A percentile compares a stretch with the other conserved stretches of the same genome.
phyloP scores from a whole-genome alignment of 2,113 vertebrate genomes.

The Helogale parvula region DNA sequence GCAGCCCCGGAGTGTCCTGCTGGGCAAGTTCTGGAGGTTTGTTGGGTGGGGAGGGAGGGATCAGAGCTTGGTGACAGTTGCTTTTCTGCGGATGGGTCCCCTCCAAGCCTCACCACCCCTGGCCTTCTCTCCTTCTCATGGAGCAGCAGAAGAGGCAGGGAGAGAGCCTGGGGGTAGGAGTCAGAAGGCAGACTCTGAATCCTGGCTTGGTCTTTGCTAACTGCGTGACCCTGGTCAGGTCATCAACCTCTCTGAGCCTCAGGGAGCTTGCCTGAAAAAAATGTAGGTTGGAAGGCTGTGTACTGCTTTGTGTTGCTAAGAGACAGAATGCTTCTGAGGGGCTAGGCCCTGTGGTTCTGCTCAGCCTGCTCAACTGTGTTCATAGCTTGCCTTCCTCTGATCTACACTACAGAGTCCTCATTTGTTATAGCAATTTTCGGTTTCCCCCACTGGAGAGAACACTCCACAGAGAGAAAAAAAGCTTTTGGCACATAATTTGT shows the following conservation, averaged over 20 bases:
- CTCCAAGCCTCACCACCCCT: not conserved
- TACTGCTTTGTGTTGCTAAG: not conserved
- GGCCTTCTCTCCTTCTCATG: accelerated
- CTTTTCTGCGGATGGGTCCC: not conserved
- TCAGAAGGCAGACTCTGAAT: not conserved
- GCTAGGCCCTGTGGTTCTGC: not conserved
- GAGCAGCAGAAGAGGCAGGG: not conserved
- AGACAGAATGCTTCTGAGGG: not conserved
- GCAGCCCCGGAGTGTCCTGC: not conserved
- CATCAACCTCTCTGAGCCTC: not conserved
- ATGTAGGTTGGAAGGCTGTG: not conserved
- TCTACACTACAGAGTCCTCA: not conserved
- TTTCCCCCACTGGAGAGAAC: not conserved
- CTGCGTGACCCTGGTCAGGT: not conserved
- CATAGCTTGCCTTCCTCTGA: not conserved
- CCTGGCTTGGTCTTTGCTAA: not conserved
- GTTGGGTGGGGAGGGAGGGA: not conserved
- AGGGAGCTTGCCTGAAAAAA: not conserved
- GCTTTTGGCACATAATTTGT: not conserved
- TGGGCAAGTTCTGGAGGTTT: conserved; percentile 22
- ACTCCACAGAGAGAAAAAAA: not conserved
- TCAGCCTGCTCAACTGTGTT: not conserved
- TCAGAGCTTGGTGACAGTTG: not conserved
- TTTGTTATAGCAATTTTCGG: not conserved
- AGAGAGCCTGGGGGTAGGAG: not conserved